Conservation (phyloP, 2,113 vertebrate genomes). For the Ursus arctos region DNA sequence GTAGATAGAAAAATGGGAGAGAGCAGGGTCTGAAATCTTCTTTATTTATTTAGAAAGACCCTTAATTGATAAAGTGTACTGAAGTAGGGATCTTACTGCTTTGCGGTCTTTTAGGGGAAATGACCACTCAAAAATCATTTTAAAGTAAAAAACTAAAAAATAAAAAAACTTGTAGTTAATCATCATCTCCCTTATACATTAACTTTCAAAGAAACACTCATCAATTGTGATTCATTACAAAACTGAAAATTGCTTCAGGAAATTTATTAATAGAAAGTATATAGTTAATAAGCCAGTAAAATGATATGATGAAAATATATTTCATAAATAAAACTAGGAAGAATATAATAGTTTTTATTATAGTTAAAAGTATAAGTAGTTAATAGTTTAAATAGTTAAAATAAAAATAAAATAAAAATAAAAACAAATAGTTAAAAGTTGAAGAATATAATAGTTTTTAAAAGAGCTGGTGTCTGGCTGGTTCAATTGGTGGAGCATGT, state of each 20-base stretch:
- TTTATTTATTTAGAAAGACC: constrained; percentile 94
- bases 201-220: not conserved
- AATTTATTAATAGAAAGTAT: not conserved
- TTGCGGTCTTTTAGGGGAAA: not conserved
- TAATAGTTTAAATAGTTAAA: too few relatives aligned
- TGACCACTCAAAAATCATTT: not conserved
- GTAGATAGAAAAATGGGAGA: not conserved
- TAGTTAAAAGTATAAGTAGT: too few relatives aligned
- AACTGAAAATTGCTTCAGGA: not conserved
- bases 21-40: constrained; percentile 90
- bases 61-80: constrained; percentile 93
- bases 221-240: not conserved
- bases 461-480: not conserved
- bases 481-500: not conserved
- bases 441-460: too few relatives aligned
- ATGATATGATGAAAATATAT: not conserved
- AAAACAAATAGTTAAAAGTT: too few relatives aligned
- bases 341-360: not conserved
- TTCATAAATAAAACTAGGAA: not conserved
- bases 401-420: too few relatives aligned
- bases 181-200: not conserved
- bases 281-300: not conserved
- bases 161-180: not conserved
- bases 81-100: constrained; percentile 76
- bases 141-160: not conserved